phyloP scores from a whole-genome alignment of 2,797 vertebrate genomes.

The Microctenopoma steveboyesi region DNA sequence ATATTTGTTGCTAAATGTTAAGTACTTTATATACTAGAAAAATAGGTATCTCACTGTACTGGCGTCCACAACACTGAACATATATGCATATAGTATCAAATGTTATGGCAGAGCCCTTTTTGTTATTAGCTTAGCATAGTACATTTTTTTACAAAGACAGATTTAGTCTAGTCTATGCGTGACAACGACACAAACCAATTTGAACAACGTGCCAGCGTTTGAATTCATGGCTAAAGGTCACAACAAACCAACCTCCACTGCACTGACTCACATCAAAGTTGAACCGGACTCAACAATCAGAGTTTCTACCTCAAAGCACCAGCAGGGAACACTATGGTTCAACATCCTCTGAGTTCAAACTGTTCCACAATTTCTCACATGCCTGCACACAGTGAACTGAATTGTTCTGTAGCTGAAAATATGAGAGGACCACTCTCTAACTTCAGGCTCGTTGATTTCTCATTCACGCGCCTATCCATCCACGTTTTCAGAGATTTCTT shows the following conservation, averaged over 20 bases:
- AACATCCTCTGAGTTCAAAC: slow-evolving; percentile 10
- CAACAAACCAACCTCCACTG: not conserved
- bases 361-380: not conserved
- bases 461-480: not conserved
- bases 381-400: not conserved
- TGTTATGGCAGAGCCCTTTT: slow-evolving; percentile 34
- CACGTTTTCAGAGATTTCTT: not conserved
- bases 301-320: slow-evolving; percentile 27
- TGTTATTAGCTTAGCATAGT: slow-evolving; percentile 28
- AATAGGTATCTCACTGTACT: slow-evolving; percentile 23
- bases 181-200: no score
- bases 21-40: slow-evolving; percentile 26
- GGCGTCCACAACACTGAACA: slow-evolving; percentile 36
- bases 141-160: slow-evolving; percentile 9
- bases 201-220: not conserved
- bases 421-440: not conserved
- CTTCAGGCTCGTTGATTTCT: not conserved
- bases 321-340: slow-evolving; percentile 21
- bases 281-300: slow-evolving; percentile 13
- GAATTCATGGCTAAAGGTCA: slow-evolving; percentile 24
- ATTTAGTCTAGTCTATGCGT: no score
- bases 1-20: not conserved
- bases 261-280: slow-evolving; percentile 24
- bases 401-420: not conserved
- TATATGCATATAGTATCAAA: slow-evolving; percentile 32